A percentile compares a stretch with the other conserved stretches of the same genome.
These are phyloP conservation scores for Drosophila varians DNA, from an alignment of 1,140 invertebrate species.

Conservation along the genomic window DNA sequence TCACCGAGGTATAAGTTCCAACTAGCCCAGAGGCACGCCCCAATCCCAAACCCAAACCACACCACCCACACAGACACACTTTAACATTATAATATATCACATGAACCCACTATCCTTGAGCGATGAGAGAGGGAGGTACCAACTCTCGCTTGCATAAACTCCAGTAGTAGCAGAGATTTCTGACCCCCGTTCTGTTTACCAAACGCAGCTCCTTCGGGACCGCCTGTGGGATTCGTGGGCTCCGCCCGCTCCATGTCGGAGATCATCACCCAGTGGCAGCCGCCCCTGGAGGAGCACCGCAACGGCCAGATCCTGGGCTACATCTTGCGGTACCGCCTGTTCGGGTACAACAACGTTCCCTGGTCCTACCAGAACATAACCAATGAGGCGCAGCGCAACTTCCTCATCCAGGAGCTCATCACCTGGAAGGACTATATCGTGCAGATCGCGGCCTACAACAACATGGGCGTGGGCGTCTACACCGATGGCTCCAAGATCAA, in stretches of 20 bases:
- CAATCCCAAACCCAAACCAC: neutral
- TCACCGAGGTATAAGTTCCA: slow-evolving; percentile 74
- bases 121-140: slow-evolving; percentile 26
- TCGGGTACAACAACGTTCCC: slow-evolving; percentile 94
- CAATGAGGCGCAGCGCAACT: slow-evolving; percentile 96
- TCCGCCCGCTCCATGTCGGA: slow-evolving; percentile 96
- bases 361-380: slow-evolving; percentile 96
- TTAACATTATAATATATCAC: neutral
- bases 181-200: slow-evolving; percentile 4
- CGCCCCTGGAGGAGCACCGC: slow-evolving; percentile 94
- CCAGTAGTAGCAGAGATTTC: neutral
- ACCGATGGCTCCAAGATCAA: slow-evolving; percentile 96
- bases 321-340: slow-evolving; percentile 94
- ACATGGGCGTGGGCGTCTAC: slow-evolving; percentile 97
- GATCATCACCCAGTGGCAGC: slow-evolving; percentile 99
- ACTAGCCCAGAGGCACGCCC: slow-evolving; percentile 9
- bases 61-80: neutral
- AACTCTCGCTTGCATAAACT: slow-evolving; percentile 2
- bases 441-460: slow-evolving; percentile 98
- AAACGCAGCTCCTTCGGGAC: slow-evolving; percentile 91
- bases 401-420: slow-evolving; percentile 96
- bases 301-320: slow-evolving; percentile 98
- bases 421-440: slow-evolving; percentile 99
- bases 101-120: neutral
- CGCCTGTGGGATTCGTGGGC: slow-evolving; percentile 94